These are phyloP conservation scores for Eilema griseolum DNA, from an alignment of 2,888 invertebrate species.

Conservation along the genomic window DNA sequence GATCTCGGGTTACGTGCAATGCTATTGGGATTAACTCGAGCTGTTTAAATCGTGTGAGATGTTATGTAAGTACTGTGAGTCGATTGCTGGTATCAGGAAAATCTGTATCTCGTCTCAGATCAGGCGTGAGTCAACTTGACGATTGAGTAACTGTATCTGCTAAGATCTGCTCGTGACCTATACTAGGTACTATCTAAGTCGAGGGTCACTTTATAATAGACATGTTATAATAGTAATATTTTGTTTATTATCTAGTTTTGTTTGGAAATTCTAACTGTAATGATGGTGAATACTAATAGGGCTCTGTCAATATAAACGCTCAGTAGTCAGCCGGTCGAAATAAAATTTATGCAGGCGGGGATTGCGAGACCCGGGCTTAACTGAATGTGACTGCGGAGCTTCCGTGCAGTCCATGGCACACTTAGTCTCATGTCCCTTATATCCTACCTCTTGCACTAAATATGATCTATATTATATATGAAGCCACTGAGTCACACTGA, in stretches of 20 bases:
- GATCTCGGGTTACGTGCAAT: background rate
- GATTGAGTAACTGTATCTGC: slow-evolving; percentile 46
- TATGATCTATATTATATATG: too few relatives aligned
- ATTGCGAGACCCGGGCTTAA: too few relatives aligned
- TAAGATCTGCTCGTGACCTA: slow-evolving; percentile 49
- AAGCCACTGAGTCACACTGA: too few relatives aligned
- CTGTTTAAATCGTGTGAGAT: slow-evolving; percentile 27
- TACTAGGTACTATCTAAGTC: slow-evolving; percentile 31
- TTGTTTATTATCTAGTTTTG: slow-evolving; percentile 7
- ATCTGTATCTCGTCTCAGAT: slow-evolving; percentile 51
- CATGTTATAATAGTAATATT: slow-evolving; percentile 15
- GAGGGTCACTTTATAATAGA: slow-evolving; percentile 17
- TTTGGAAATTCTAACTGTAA: slow-evolving; percentile 4
- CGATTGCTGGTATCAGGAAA: slow-evolving; percentile 49
- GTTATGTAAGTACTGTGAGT: slow-evolving; percentile 37
- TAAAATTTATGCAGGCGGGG: too few relatives aligned
- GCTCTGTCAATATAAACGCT: background rate
- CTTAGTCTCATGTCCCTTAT: too few relatives aligned
- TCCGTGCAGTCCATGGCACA: too few relatives aligned
- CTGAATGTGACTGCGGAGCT: too few relatives aligned
- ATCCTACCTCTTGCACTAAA: too few relatives aligned
- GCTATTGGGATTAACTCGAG: slow-evolving; percentile 10
- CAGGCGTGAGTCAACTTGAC: slow-evolving; percentile 44
- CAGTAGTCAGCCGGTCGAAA: too few relatives aligned
- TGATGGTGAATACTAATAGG: slow-evolving; percentile 17